Base-by-base conservation (phyloP, 2,113 vertebrate genomes). In the Gambusia affinis region DNA sequence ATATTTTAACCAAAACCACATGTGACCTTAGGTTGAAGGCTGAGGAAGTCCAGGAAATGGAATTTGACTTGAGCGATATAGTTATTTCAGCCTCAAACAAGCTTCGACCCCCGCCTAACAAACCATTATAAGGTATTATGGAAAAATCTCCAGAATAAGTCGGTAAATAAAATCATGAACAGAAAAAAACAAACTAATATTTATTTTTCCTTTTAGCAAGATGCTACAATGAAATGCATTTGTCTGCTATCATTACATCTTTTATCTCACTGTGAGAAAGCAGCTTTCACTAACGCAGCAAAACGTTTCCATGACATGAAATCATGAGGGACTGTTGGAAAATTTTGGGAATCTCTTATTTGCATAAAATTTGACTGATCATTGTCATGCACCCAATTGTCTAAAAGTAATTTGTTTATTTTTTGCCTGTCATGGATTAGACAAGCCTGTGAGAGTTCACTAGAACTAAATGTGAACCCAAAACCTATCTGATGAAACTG, bases 321-420 rank as follows among this genome's bases (percentile, higher is more conserved):
- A n/a, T 73, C 71, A 63, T 6, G 68, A 0, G 76, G 64, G 39
- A 66, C 71, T 73, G 14, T 64, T 84, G 73, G 78, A 64, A 91
- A 81, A 83, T 85, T 66, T 81, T 64, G 79, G 61, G 70, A 85
- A 85, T 85, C 68, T 68, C 0, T 44, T 0, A 85, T 91, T 93
- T 92, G 86, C 80, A 88, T 86, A 54, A 8, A 1, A 87, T 89
- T 92, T 92, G 83, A 86, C 89, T 88, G 60, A 57, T n/a, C 54
- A 75, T 22, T 5, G 29, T 0, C 35, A 5, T 54, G n/a, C 60
- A 72, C 66, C 87, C 89, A 91, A 89, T 87, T 69, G 57, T 37
- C 12, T 22, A 6, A 29, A 57, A 67, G 61, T 57, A 11, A 70
- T 92, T 90, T 88, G 76, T 63, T 65, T 87, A 81, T 63, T 64